Evolutionary conservation across 1,140 invertebrate species (phyloP).

Genomic region (Aphis craccivora): DNA sequence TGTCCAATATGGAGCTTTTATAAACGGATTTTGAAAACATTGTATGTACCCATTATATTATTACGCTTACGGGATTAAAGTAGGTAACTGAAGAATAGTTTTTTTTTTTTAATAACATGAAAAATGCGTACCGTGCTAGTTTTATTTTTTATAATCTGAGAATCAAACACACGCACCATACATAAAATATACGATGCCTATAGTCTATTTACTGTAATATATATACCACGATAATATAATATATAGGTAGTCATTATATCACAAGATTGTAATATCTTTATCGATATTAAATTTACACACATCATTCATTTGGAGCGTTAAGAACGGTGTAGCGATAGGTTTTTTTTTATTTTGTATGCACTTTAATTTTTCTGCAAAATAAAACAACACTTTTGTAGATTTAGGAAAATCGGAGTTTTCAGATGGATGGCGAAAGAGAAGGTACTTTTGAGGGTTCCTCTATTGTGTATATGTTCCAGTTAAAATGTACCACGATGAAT

Average conservation of each 20-base stretch:
- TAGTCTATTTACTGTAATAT: not conserved
- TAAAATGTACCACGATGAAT: not conserved
- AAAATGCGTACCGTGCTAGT: not conserved
- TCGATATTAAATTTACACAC: slow-evolving; percentile 1
- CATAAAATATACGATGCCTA: not conserved
- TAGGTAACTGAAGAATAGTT: not conserved
- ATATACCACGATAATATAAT: not conserved
- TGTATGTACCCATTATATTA: not conserved
- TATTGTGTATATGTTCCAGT: slow-evolving; percentile 15
- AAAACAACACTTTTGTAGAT: not conserved
- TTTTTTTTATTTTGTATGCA: not conserved
- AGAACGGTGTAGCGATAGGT: not conserved
- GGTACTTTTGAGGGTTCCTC: not conserved
- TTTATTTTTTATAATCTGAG: not conserved
- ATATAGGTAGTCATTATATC: not conserved
- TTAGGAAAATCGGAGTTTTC: not conserved
- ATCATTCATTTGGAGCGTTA: not conserved
- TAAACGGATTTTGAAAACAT: not conserved
- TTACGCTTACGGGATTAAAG: not conserved
- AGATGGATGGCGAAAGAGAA: not conserved
- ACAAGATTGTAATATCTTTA: not conserved
- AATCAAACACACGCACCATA: not conserved
- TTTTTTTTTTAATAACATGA: not conserved
- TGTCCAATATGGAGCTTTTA: not conserved
- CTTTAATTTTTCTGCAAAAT: not conserved